These are phyloP conservation scores for Melipona beecheii DNA, from an alignment of 2,888 invertebrate genomes.

Conservation along the genomic window DNA sequence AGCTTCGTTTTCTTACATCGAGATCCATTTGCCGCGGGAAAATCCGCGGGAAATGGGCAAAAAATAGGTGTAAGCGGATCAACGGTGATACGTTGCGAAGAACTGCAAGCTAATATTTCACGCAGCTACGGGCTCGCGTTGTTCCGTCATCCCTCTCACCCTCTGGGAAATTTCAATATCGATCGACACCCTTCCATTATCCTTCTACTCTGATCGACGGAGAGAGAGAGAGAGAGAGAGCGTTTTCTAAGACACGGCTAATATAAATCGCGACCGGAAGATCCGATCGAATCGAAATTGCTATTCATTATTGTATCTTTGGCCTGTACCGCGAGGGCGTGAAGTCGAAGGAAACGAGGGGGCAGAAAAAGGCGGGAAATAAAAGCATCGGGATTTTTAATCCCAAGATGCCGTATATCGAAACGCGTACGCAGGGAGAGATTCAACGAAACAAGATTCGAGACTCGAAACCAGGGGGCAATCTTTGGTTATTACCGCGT, in stretches of 20 bases:
- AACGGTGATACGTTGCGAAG: neutral
- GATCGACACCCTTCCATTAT: neutral
- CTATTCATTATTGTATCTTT: neutral
- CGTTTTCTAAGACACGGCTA: neutral
- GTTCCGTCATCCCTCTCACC: neutral
- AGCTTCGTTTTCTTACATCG: neutral
- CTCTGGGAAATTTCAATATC: neutral
- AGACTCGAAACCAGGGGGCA: neutral
- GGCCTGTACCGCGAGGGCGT: neutral
- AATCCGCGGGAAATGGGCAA: too few relatives aligned
- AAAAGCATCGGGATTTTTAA: neutral
- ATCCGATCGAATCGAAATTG: neutral
- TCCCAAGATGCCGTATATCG: neutral
- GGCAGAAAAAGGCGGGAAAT: too few relatives aligned
- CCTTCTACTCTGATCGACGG: too few relatives aligned
- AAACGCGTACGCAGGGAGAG: too few relatives aligned
- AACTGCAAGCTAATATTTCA: conserved; percentile 7
- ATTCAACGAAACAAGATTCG: conserved; percentile 22
- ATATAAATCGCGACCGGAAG: neutral
- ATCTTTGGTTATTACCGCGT: conserved; percentile 45
- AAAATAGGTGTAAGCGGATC: neutral
- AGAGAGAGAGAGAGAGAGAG: too few relatives aligned
- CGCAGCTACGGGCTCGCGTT: neutral
- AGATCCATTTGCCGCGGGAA: neutral
- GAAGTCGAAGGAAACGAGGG: neutral